A percentile compares a stretch with the other conserved stretches of the same genome.
phyloP scores from a whole-genome alignment of 2,888 invertebrate species.

The Erynnis tages region DNA sequence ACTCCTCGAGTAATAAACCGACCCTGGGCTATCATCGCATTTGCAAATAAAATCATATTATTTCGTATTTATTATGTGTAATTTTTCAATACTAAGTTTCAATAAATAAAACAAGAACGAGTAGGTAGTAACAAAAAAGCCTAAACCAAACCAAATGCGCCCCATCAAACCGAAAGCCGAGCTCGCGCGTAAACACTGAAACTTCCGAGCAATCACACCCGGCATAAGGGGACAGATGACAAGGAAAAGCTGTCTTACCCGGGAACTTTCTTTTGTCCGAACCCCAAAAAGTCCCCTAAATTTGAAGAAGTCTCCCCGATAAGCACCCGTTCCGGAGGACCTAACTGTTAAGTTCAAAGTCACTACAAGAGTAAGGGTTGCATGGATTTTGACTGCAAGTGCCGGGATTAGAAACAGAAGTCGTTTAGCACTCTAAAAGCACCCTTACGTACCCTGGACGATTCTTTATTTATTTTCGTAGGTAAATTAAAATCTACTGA shows the following conservation, averaged over 20 bases:
- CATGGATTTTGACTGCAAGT: slow-evolving; percentile 3
- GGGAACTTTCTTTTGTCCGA: not conserved
- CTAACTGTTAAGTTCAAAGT: slow-evolving; percentile 16
- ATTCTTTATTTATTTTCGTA: no score
- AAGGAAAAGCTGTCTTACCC: slow-evolving; percentile 16
- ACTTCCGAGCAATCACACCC: slow-evolving; percentile 11
- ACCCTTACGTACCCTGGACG: no score
- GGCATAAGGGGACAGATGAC: slow-evolving; percentile 5
- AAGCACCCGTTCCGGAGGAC: not conserved
- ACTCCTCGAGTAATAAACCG: no score
- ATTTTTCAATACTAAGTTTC: no score
- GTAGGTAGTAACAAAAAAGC: no score
- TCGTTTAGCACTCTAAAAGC: no score
- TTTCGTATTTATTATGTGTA: no score
- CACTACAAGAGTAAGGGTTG: slow-evolving; percentile 1
- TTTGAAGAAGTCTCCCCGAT: slow-evolving; percentile 7
- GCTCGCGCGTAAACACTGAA: not conserved
- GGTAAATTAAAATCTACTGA: no score
- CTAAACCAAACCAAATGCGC: not conserved
- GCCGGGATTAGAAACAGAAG: not conserved
- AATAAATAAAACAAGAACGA: no score
- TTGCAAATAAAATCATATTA: no score
- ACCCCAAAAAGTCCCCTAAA: not conserved
- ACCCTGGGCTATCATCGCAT: no score
- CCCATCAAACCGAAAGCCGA: not conserved